These are phyloP conservation scores for Hirtodrosophila trivittata DNA, from an alignment of 2,888 invertebrate species.

Conservation along the genomic window DNA sequence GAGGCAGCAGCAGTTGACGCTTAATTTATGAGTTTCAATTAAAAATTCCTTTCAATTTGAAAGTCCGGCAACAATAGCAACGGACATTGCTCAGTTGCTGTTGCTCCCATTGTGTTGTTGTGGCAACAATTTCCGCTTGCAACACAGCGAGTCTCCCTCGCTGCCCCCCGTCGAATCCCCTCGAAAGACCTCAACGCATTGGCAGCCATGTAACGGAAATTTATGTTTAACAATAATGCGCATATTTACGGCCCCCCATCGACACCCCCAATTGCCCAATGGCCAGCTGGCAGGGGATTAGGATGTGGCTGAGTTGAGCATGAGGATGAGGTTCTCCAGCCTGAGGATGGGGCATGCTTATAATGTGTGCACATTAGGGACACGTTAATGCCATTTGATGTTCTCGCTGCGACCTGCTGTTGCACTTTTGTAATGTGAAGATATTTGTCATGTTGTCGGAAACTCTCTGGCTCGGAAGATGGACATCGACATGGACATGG, in stretches of 20 bases:
- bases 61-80: slow-evolving; percentile 47
- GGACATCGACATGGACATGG: slow-evolving; percentile 15
- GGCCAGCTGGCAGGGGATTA: not conserved
- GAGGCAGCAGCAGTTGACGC: slow-evolving; percentile 30
- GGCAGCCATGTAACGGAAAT: slow-evolving; percentile 59
- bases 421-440: slow-evolving; percentile 59
- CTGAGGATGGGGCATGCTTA: slow-evolving; percentile 20
- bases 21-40: slow-evolving; percentile 79
- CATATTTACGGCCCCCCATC: slow-evolving; percentile 51
- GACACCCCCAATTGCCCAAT: not conserved
- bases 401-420: slow-evolving; percentile 41
- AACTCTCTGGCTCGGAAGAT: slow-evolving; percentile 7
- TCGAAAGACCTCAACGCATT: slow-evolving; percentile 3
- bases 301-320: not conserved
- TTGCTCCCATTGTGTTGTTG: not conserved
- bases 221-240: slow-evolving; percentile 76
- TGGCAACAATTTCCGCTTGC: slow-evolving; percentile 53
- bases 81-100: slow-evolving; percentile 34
- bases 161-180: slow-evolving; percentile 4
- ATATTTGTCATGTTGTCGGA: slow-evolving; percentile 64
- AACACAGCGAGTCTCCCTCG: slow-evolving; percentile 22
- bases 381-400: slow-evolving; percentile 53
- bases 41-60: slow-evolving; percentile 65
- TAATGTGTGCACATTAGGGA: slow-evolving; percentile 70
- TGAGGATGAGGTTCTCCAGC: too few relatives aligned